A percentile compares a stretch with the other conserved stretches of the same genome.
phyloP scores from a whole-genome alignment of 2,888 invertebrate species.

The Lepidonotus clava region DNA sequence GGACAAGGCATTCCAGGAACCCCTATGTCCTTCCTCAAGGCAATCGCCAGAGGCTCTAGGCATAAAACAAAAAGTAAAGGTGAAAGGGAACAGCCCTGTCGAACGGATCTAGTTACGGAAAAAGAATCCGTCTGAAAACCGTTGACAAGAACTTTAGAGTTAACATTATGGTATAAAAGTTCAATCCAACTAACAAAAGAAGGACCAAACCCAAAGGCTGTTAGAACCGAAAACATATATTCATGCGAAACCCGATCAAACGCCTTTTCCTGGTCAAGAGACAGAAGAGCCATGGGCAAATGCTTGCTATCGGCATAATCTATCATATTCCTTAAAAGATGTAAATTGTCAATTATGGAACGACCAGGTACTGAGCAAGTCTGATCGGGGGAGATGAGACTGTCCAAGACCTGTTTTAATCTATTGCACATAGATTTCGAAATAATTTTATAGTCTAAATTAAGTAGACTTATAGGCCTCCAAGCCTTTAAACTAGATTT shows the following conservation, averaged over 20 bases:
- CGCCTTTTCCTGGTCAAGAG: conserved; percentile 32
- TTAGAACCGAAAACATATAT: background rate
- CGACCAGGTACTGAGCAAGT: background rate
- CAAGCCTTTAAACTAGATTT: no score
- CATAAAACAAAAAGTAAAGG: conserved; percentile 6
- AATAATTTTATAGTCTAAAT: conserved; percentile 37
- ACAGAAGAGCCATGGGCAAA: background rate
- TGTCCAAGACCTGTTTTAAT: background rate
- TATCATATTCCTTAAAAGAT: background rate
- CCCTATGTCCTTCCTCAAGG: background rate
- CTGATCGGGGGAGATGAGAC: background rate
- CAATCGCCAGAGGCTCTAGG: conserved; percentile 15
- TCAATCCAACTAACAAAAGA: background rate
- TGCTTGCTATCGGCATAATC: background rate
- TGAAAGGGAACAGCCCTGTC: conserved; percentile 44
- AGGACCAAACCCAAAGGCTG: background rate
- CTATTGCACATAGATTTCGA: background rate
- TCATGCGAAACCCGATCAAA: conserved; percentile 43
- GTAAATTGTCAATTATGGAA: background rate
- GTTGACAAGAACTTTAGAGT: background rate
- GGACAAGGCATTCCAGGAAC: background rate
- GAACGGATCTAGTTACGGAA: background rate
- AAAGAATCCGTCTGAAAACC: background rate
- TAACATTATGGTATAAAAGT: background rate
- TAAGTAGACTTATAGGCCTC: no score